These are phyloP conservation scores for Chaunax sp. DNA, from an alignment of 2,797 vertebrate species.

Conservation along the genomic window DNA sequence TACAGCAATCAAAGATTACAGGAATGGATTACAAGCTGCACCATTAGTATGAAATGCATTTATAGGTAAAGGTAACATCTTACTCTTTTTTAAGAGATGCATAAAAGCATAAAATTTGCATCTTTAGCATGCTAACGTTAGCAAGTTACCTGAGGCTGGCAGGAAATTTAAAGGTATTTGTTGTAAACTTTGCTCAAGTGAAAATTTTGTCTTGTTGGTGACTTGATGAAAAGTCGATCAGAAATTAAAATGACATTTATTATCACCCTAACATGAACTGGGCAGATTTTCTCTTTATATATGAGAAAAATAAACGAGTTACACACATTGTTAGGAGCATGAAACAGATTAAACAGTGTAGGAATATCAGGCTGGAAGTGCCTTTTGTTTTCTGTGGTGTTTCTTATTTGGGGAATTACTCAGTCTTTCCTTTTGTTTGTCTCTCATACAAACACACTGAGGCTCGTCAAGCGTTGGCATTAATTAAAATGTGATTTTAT, in stretches of 20 bases:
- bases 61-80: too few relatives aligned
- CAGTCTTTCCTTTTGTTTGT: slow-evolving; percentile 27
- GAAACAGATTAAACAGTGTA: neutral
- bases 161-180: neutral
- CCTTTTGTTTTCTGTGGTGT: neutral
- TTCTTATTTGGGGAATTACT: slow-evolving; percentile 9
- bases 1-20: too few relatives aligned
- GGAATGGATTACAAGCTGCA: too few relatives aligned
- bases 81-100: too few relatives aligned
- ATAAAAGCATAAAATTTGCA: too few relatives aligned
- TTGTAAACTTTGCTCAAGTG: too few relatives aligned
- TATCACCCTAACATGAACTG: too few relatives aligned
- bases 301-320: neutral
- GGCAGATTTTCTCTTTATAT: neutral
- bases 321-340: neutral
- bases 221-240: too few relatives aligned
- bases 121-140: neutral
- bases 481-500: slow-evolving; percentile 57
- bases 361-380: neutral
- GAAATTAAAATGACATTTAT: too few relatives aligned
- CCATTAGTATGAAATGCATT: too few relatives aligned
- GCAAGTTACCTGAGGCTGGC: neutral
- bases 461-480: slow-evolving; percentile 18
- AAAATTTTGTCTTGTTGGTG: too few relatives aligned
- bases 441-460: neutral